phyloP scores from a whole-genome alignment of 2,888 invertebrate species.

The Mechanitis mazaeus region DNA sequence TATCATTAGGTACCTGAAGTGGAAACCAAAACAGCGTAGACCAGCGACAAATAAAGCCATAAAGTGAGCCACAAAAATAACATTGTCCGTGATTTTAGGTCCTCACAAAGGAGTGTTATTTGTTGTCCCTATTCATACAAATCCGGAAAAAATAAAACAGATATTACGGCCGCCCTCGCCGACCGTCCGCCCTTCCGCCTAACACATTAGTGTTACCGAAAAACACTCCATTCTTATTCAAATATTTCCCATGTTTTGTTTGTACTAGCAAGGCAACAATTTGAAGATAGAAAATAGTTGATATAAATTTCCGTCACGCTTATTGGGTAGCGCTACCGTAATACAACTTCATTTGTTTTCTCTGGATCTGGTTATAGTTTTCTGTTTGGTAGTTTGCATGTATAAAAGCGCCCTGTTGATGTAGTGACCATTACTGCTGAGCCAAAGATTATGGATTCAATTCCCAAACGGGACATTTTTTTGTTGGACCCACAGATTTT shows the following conservation, averaged over 20 bases:
- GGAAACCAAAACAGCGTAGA: constrained; percentile 39
- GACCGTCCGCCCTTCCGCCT: constrained; percentile 57
- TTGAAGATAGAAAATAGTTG: background rate
- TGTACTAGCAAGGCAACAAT: constrained; percentile 39
- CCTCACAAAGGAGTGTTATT: constrained; percentile 59
- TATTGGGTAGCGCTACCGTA: too few relatives aligned
- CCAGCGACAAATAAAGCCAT: constrained; percentile 60
- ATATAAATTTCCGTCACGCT: background rate
- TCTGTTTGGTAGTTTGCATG: too few relatives aligned
- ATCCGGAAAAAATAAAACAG: constrained; percentile 75
- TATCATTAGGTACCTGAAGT: constrained; percentile 28
- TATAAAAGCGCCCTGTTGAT: too few relatives aligned
- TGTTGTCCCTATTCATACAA: constrained; percentile 66
- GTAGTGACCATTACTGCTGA: too few relatives aligned
- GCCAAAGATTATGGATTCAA: too few relatives aligned
- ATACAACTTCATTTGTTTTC: too few relatives aligned
- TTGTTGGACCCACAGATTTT: too few relatives aligned
- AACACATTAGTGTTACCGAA: constrained; percentile 69
- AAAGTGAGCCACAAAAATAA: constrained; percentile 66
- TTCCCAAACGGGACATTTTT: too few relatives aligned
- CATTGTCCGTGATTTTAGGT: constrained; percentile 59
- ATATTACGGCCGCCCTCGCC: constrained; percentile 58
- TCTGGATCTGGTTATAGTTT: too few relatives aligned
- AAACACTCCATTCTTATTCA: constrained; percentile 72
- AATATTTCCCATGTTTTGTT: constrained; percentile 75